These are phyloP conservation scores for Erebia palarica DNA, from an alignment of 2,888 invertebrate genomes.

Conservation along the genomic window DNA sequence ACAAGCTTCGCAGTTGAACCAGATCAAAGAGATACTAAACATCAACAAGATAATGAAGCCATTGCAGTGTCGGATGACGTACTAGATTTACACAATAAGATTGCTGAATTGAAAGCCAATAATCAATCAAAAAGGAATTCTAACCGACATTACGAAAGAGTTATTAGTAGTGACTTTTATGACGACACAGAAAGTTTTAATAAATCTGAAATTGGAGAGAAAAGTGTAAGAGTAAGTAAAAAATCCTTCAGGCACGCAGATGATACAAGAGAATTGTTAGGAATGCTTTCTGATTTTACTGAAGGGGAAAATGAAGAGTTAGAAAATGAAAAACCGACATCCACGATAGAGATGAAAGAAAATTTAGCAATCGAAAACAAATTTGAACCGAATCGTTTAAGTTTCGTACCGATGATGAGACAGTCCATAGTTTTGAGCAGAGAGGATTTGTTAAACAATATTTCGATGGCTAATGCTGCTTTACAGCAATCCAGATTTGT, in stretches of 20 bases:
- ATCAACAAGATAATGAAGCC: slow-evolving; percentile 40
- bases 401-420: slow-evolving; percentile 51
- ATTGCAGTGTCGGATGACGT: slow-evolving; percentile 37
- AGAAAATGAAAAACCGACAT: slow-evolving; percentile 31
- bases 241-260: slow-evolving; percentile 55
- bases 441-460: slow-evolving; percentile 61
- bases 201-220: slow-evolving; percentile 36
- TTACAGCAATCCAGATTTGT: slow-evolving; percentile 56
- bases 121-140: slow-evolving; percentile 27
- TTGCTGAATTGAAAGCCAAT: slow-evolving; percentile 39
- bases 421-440: slow-evolving; percentile 57
- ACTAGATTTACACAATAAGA: slow-evolving; percentile 40
- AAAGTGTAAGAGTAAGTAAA: slow-evolving; percentile 31
- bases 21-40: not conserved
- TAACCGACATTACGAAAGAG: slow-evolving; percentile 46
- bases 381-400: slow-evolving; percentile 46
- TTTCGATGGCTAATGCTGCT: slow-evolving; percentile 64
- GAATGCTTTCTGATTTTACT: slow-evolving; percentile 62
- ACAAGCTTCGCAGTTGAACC: not conserved
- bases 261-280: slow-evolving; percentile 62
- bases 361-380: slow-evolving; percentile 16
- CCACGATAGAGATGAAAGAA: slow-evolving; percentile 16
- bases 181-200: slow-evolving; percentile 26
- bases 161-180: slow-evolving; percentile 42
- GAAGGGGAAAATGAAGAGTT: slow-evolving; percentile 45